Evolutionary conservation across 1,140 invertebrate genomes (phyloP), one percentile per base, ranked within the genome.

Genomic region (Panagrolaimus sp.): DNA sequence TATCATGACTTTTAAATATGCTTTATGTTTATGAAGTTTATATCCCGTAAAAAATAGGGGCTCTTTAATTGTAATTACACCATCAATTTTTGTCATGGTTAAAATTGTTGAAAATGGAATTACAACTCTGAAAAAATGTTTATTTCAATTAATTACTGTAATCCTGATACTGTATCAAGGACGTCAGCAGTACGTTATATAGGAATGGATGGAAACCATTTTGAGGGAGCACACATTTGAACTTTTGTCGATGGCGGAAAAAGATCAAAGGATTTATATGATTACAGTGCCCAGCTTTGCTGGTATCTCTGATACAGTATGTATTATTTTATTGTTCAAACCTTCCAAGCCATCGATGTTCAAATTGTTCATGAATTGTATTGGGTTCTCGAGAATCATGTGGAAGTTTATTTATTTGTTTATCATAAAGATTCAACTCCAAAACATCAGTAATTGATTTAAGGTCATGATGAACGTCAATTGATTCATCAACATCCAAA

Each of bases 31-130:
- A 17, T 26, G 21, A 58, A 67, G 72, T 69, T 64, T 77, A 43
- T 79, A 79, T 0, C 64, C 77, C n/a, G 72, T 71, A 26, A 68
- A 70, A 45, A 77, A 77, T 1, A 71, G 32, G 7, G 75, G 75
- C 21, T 43, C 32, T 38, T 68, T 46, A 26, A 79, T 38, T 9
- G 55, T 47, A 44, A 79, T 28, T 21, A 63, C 52, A 9, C 75
- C 75, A 63, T 77, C 75, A 26, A 75, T 46, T 63, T 77, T 77
- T n/a, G 15, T 73, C 10, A 76, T 14, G 0, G 77, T 43, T 21
- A 62, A 65, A 45, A 76, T 65, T 26, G 64, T 68, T 10, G 70
- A 73, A 55, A 77, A 76, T 9, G 68, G 78, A 65, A 77, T 55
- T 8, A 17, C 8, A 15, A 63, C 72, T 26, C 58, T 43, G 43